Evolutionary conservation across 2,888 invertebrate genomes (phyloP).

Genomic region (Amblyjoppa fuscipennis): DNA sequence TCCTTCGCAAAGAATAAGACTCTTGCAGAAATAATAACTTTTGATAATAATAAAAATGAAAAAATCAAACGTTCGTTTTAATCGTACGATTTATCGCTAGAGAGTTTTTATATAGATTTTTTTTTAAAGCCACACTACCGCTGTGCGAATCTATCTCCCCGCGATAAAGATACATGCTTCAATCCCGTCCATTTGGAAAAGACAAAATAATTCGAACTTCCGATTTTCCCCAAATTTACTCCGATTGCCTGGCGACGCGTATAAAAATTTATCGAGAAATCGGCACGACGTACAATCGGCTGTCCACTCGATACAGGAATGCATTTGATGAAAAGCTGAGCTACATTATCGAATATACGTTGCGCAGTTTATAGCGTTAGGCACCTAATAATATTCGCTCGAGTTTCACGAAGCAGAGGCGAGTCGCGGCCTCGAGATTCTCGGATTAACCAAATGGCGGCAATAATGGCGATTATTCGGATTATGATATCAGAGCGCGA

Average conservation of each 20-base stretch:
- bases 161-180: too few species aligned
- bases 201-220: too few species aligned
- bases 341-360: conserved; percentile 31
- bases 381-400: conserved; percentile 54
- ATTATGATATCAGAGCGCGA: conserved; percentile 85
- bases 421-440: conserved; percentile 68
- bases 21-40: too few species aligned
- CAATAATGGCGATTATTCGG: conserved; percentile 85
- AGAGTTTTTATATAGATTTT: too few species aligned
- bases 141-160: too few species aligned
- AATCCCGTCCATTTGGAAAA: too few species aligned
- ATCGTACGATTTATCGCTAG: not conserved
- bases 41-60: too few species aligned
- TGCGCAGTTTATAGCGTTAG: conserved; percentile 19
- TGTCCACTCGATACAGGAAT: not conserved
- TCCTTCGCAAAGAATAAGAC: too few species aligned
- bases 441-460: conserved; percentile 85
- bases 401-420: conserved; percentile 63
- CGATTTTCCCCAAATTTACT: too few species aligned
- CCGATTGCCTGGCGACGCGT: too few species aligned
- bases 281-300: not conserved
- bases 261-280: not conserved
- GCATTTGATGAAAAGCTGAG: not conserved
- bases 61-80: not conserved
- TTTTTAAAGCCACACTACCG: too few species aligned